Evolutionary conservation across 1,140 invertebrate species (phyloP).

Genomic region (Drosophila tropicalis): DNA sequence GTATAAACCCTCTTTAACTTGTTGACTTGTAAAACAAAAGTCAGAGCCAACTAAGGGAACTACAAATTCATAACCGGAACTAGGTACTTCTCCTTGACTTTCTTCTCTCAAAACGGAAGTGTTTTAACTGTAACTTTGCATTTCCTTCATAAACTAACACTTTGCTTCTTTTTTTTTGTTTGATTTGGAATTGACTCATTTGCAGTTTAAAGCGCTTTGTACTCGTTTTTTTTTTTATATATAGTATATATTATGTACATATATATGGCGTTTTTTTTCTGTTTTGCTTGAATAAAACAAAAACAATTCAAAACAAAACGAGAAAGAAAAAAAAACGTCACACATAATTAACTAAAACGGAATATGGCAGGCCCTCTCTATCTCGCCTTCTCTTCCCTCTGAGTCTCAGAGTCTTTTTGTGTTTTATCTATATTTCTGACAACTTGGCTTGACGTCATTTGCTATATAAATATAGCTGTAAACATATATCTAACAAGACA

Average conservation of each 20-base stretch:
- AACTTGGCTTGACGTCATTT: slow-evolving; percentile 60
- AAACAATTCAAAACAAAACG: slow-evolving; percentile 24
- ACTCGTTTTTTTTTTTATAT: slow-evolving; percentile 27
- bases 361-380: slow-evolving; percentile 26
- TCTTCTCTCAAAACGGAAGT: slow-evolving; percentile 32
- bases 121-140: slow-evolving; percentile 33
- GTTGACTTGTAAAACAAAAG: background rate
- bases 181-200: slow-evolving; percentile 39
- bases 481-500: slow-evolving; percentile 7
- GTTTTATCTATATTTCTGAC: background rate
- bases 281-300: slow-evolving; percentile 21
- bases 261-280: background rate
- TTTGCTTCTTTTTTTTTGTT: slow-evolving; percentile 38
- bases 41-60: background rate
- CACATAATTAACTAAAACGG: slow-evolving; percentile 61
- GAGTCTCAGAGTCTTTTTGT: slow-evolving; percentile 24
- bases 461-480: slow-evolving; percentile 49
- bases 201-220: slow-evolving; percentile 46
- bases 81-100: slow-evolving; percentile 37
- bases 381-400: slow-evolving; percentile 16
- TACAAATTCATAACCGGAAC: slow-evolving; percentile 31
- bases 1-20: too few relatives aligned
- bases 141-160: slow-evolving; percentile 37
- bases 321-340: slow-evolving; percentile 53
- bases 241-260: too few relatives aligned